phyloP scores from a whole-genome alignment of 2,888 invertebrate genomes.

The Macaria notata region DNA sequence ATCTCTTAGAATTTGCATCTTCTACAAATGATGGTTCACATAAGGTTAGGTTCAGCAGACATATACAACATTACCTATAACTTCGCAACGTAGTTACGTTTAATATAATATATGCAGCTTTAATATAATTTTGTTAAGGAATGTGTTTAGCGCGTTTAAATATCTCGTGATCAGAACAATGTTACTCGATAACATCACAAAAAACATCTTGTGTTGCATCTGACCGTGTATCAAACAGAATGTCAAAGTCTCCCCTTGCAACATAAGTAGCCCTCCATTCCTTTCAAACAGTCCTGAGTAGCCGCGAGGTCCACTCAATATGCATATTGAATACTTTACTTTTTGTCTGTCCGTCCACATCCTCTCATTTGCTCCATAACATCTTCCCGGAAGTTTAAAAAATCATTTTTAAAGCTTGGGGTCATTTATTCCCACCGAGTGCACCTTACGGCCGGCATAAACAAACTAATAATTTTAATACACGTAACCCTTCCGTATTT shows the following conservation, averaged over 20 bases:
- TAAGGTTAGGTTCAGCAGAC: too few species aligned
- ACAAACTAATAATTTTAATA: slow-evolving; percentile 76
- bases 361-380: slow-evolving; percentile 66
- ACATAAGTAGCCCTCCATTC: slow-evolving; percentile 15
- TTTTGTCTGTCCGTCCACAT: slow-evolving; percentile 64
- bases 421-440: slow-evolving; percentile 76
- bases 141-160: too few species aligned
- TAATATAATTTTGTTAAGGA: too few species aligned
- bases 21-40: too few species aligned
- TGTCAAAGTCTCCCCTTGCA: slow-evolving; percentile 19
- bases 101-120: too few species aligned
- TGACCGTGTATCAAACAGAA: slow-evolving; percentile 28
- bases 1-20: too few species aligned
- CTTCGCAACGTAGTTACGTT: too few species aligned
- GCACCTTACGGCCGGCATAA: slow-evolving; percentile 68
- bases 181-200: too few species aligned
- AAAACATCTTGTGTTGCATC: not conserved
- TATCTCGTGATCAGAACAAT: too few species aligned
- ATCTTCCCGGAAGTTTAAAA: slow-evolving; percentile 78
- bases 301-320: slow-evolving; percentile 59
- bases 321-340: slow-evolving; percentile 43
- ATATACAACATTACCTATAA: too few species aligned
- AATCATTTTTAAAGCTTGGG: slow-evolving; percentile 57
- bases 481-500: slow-evolving; percentile 78
- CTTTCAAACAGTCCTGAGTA: slow-evolving; percentile 34